Evolutionary conservation across 2,888 invertebrate species (phyloP), one percentile per base, ranked within the genome.

Genomic region (Hydroisotoma schaefferi): DNA sequence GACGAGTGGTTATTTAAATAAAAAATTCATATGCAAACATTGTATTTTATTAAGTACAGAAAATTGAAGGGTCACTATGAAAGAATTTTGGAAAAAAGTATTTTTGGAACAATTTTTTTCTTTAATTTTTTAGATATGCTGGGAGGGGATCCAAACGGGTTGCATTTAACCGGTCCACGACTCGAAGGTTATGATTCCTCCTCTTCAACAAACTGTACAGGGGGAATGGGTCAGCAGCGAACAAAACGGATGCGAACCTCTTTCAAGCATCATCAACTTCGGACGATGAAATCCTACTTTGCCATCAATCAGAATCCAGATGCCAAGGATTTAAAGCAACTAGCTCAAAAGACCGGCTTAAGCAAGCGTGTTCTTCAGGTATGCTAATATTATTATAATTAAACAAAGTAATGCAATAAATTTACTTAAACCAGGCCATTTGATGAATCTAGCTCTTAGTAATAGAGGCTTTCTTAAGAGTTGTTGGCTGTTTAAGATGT

Each of bases 241-340:
- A 90, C 92, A 61, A 99, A 99, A 78, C 84, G 99, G 59, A 97
- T 99, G 92, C 83, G 99, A 59, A 99, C 99, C 52, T 97, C 95
- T 72, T 99, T 99, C 82, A 99, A 99, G n/a, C 99, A 99, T 78
- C 95, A 98, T 77, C 99, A 99, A 78, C 84, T 99, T 65, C 82
- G 97, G 64, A 95, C 97, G 55, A 99, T 99, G 98, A 99, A 99
- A 80, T 92, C 93, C 44, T 99, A 99, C 78, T 99, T 99, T 78
- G 89, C 93, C 53, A 89, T 98, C 76, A 99, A 99, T 80, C 99
- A 99, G 80, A 99, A 99, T 79, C 99, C 99, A 0, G 99, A 99
- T 76, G 97, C 99, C 57, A 99, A 99, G 78, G 99, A 99, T 77
- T 82, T 99, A 63, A 98, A 99, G 77, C 94, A 97, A 76, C 81